These are phyloP conservation scores for Phoxinus phoxinus DNA, from an alignment of 2,113 vertebrate genomes.

Conservation along the genomic window DNA sequence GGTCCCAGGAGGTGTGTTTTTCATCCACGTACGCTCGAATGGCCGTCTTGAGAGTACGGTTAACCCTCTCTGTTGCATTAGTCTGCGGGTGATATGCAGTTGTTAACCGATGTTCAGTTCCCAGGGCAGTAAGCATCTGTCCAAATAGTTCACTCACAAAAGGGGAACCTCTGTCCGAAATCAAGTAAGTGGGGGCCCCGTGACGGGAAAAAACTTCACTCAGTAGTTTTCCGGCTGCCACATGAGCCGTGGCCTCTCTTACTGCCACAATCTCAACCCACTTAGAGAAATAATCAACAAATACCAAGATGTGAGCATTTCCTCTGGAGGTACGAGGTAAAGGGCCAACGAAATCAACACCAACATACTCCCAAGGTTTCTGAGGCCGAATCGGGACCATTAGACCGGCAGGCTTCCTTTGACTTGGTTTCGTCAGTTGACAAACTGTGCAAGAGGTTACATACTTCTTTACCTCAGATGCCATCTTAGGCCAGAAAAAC, in stretches of 20 bases:
- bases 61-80: not conserved
- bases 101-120: slow-evolving; percentile 19
- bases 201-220: slow-evolving; percentile 22
- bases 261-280: slow-evolving; percentile 9
- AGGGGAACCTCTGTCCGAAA: slow-evolving; percentile 30
- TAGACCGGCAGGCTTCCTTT: not conserved
- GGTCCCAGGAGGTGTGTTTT: slow-evolving; percentile 18
- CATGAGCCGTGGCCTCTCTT: not conserved
- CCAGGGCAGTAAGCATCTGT: not conserved
- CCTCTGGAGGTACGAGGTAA: not conserved
- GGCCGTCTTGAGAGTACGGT: not conserved
- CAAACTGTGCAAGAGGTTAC: not conserved
- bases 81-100: slow-evolving; percentile 34
- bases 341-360: not conserved
- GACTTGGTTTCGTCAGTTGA: not conserved
- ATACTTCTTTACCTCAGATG: not conserved
- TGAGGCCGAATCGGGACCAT: not conserved
- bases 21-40: too few relatives aligned
- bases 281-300: slow-evolving; percentile 21
- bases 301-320: not conserved
- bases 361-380: slow-evolving; percentile 8
- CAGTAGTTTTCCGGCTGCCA: not conserved
- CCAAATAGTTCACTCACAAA: slow-evolving; percentile 40
- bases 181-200: slow-evolving; percentile 10
- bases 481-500: slow-evolving; percentile 33